A percentile compares a stretch with the other conserved stretches of the same genome.
Conservation (phyloP, 2,888 invertebrate species). For the Aplocera efformata region DNA sequence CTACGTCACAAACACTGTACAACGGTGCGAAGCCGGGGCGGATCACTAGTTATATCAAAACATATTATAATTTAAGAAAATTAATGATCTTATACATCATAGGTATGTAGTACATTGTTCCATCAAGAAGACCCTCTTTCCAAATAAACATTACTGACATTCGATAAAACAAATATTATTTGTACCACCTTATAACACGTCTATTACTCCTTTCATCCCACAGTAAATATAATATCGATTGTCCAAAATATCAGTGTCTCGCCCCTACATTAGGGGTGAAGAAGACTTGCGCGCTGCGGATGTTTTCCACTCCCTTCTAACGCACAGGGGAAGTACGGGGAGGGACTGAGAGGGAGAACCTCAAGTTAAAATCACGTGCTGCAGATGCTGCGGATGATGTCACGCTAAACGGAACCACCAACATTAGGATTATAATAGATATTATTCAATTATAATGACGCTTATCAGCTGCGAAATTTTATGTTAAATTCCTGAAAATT, state of each 20-base stretch:
- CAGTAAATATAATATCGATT: constrained; percentile 62
- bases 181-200: constrained; percentile 20
- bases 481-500: no score
- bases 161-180: no score
- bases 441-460: no score
- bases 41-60: no score
- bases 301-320: constrained; percentile 40
- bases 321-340: constrained; percentile 27
- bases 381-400: constrained; percentile 61
- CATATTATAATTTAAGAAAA: no score
- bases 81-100: no score
- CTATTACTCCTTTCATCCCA: constrained; percentile 33
- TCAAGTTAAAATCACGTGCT: constrained; percentile 62
- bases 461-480: no score
- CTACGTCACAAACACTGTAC: no score
- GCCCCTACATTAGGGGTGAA: constrained; percentile 45
- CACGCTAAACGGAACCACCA: constrained; percentile 39
- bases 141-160: no score
- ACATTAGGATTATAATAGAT: not conserved
- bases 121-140: no score
- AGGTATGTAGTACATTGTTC: no score
- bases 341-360: constrained; percentile 42
- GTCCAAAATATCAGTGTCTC: constrained; percentile 44
- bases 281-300: constrained; percentile 60
- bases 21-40: no score